Base-by-base conservation (phyloP, 1,140 invertebrate genomes). In the Drosophila ananassae region DNA sequence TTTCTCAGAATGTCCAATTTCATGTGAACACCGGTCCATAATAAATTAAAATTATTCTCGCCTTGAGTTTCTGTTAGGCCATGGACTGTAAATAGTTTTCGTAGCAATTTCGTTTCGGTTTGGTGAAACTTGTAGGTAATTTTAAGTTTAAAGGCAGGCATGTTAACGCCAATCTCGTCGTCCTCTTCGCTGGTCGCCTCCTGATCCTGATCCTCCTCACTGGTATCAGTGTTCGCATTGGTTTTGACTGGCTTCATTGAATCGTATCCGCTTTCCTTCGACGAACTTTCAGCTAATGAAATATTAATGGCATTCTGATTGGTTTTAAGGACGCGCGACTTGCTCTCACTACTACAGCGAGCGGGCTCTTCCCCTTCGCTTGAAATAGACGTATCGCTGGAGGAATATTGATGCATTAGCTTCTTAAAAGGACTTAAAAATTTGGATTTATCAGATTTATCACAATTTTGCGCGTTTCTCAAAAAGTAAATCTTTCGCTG, bases 1-100 rank as follows among this genome's bases (percentile, higher is more conserved):
- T 95, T 95, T 66, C 97, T 93, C 22, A 98, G 93, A 5, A 96
- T 94, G 90, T 98, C 97, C 32, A 97, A 96, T 91, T 98, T 98
- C 4, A 97, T 96, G 92, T 98, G 97, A 25, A 96, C 95, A 13
- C 97, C 97, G 47, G 97, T 97, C 98, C 98, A 98, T 13, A 98
- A 84, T 25, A 98, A 91, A 91, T 97, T 98, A 91, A 96, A 98
- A 90, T 97, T 96, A 39, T 94, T 94, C 50, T 95, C 93, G 2
- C 91, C 57, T 76, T 93, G 91, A 37, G 94, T 94, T 92, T 96
- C 96, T 25, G 92, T 92, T 21, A 97, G 92, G 4, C 96, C 96
- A 91, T 97, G 96, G 12, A 95, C 94, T 79, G 95, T 94, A 5
- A 97, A 93, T 47, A 97, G 92, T 72, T 95, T 94, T 69, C 94